Base-by-base conservation (phyloP, 2,888 invertebrate genomes). In the Atethmia centrago region DNA sequence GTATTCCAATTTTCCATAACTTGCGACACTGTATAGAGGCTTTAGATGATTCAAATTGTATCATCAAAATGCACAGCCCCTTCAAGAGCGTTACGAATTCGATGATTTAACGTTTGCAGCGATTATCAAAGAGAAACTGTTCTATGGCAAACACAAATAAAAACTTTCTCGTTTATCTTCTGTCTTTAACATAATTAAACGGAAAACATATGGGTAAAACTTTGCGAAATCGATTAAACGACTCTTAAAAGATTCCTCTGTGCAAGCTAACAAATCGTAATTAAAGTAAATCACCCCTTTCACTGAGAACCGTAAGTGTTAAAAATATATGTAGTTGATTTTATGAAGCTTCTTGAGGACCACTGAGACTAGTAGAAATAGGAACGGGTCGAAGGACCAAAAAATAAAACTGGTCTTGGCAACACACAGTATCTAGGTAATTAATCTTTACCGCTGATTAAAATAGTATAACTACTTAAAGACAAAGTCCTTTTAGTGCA, bases 171-270 rank as follows among this genome's bases (percentile, higher is more conserved):
- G n/a, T 67, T 56, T 56, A 36, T 7, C 42, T 47, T 59, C 45
- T 72, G 47, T 56, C 56, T 51, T 53, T 42, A 61, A 40, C 12
- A 40, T 61, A 68, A 71, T 84, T 74, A 80, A 83, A 63, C 51
- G 25, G 64, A 66, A 59, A 68, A 79, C 42, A 53, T 66, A 80
- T 62, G 36, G 47, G 82, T 73, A 84, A 84, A 71, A 77, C 73
- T 77, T 84, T 69, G 84, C 70, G 58, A 84, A 82, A 71, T 77
- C 61, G 64, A 81, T 73, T 67, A 16, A 21, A 25, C 51, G 42
- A 55, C 56, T 47, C 55, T 83, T 83, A 71, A 64, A 69, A 84
- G 56, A 80, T 82, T 80, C 64, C 55, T 67, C 42, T 42, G 59
- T 67, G 47, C 51, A 21, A 31, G 16, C 68, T 80, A 69, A 66